These are phyloP conservation scores for Brassicogethes aeneus DNA, from an alignment of 2,888 invertebrate species.

Conservation along the genomic window DNA sequence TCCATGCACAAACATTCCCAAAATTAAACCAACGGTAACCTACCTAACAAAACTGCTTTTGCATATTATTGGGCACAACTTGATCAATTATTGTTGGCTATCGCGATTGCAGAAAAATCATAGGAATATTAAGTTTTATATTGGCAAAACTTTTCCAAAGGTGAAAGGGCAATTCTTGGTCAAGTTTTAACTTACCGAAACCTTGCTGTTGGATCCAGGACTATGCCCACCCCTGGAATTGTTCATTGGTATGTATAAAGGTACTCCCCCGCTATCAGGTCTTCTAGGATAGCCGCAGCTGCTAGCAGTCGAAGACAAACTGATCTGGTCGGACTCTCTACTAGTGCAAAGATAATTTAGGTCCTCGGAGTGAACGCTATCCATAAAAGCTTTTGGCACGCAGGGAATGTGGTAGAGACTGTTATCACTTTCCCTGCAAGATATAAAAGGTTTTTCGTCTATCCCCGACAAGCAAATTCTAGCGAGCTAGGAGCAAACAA, in stretches of 20 bases:
- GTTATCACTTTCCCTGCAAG: conserved; percentile 49
- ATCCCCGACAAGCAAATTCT: no score
- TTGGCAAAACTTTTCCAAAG: no score
- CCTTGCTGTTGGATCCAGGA: conserved; percentile 51
- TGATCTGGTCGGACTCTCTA: conserved; percentile 52
- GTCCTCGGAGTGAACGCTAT: conserved; percentile 50
- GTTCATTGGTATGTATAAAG: conserved; percentile 52
- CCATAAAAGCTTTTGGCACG: conserved; percentile 47
- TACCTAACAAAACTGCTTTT: no score
- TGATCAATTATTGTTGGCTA: no score
- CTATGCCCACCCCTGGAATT: conserved; percentile 45
- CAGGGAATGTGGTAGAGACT: conserved; percentile 49
- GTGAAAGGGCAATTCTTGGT: no score
- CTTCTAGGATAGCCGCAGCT: conserved; percentile 47
- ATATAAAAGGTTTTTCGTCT: no score
- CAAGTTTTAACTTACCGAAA: conserved; percentile 54
- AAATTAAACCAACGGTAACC: no score
- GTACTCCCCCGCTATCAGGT: conserved; percentile 40
- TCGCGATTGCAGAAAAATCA: no score
- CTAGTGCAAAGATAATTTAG: conserved; percentile 40
- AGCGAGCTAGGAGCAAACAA: no score
- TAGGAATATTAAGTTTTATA: no score
- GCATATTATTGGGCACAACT: no score
- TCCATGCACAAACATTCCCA: no score
- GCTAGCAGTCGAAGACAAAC: conserved; percentile 51